Base-by-base conservation (phyloP, 2,888 invertebrate genomes). In the Celastrina argiolus region DNA sequence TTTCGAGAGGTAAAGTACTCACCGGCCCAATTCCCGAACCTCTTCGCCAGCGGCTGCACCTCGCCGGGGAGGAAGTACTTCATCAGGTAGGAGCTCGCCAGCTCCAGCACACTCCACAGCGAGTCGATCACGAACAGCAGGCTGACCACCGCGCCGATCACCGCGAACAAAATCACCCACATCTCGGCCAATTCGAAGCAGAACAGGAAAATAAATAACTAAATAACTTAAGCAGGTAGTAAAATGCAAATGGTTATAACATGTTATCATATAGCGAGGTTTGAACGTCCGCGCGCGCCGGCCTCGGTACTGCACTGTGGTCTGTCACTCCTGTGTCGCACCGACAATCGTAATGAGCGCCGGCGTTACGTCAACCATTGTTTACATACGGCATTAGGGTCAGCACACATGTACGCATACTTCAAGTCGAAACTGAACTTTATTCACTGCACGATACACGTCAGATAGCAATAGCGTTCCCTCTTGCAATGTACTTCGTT, bases 1-100 rank as follows among this genome's bases (percentile, higher is more conserved):
- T n/a, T n/a, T n/a, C n/a, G n/a, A n/a, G n/a, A n/a, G n/a, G n/a
- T 2, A 31, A 31, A 31, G 7, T 31, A 74, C 94, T 94, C 82
- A 97, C 97, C 95, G 80, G 97, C 97, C 97, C 97, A 97, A 69
- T 94, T 91, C 75, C 97, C 97, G 81, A 93, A 97, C 80, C 93
- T 94, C 78, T 94, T 93, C 42, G 88, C 78, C 66, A 95, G 81
- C 14, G 92, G 85, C 73, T 92, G 88, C 71, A 93, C 94, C 77
- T 94, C 92, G 66, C 93, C 80, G 0, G 94, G 93, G 71, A 94
- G 87, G 76, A 95, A 94, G 74, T 92, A 94, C 26, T 95, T 95
- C 79, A 93, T 92, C 78, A 96, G 80, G 75, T 94, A 80, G 2
- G 94, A 93, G 73, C 92, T 91, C 56, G 92, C 74, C 66, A 94